Conservation (phyloP, 2,888 invertebrate species). For the Brachynemurus nebulosus region DNA sequence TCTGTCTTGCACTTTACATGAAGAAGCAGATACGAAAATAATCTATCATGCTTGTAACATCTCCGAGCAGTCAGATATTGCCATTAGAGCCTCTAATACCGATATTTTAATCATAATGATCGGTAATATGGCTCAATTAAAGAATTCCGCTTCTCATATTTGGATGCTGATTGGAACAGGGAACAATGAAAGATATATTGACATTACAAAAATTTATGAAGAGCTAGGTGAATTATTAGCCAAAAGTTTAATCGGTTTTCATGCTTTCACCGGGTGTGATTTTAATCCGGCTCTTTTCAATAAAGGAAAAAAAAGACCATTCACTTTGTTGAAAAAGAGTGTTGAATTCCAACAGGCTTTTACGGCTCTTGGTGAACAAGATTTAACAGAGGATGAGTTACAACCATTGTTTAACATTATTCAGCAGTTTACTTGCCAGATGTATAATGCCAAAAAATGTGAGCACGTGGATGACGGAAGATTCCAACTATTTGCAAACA, state of each 20-base stretch:
- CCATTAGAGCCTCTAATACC: background rate
- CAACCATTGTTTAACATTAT: background rate
- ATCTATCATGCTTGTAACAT: conserved; percentile 3
- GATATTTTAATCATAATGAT: background rate
- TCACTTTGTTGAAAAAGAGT: too few species aligned
- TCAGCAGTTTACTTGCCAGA: background rate
- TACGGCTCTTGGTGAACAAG: background rate
- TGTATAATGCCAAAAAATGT: conserved; percentile 1
- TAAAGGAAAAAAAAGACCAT: conserved; percentile 17
- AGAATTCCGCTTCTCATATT: conserved; percentile 6
- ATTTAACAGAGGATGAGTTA: background rate
- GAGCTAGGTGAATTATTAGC: background rate
- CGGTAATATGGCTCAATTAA: conserved; percentile 7
- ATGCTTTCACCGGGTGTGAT: conserved; percentile 19
- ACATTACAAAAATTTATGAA: conserved; percentile 9
- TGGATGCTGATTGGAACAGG: conserved; percentile 7
- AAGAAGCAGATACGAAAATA: conserved; percentile 15
- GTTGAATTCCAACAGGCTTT: conserved; percentile 7
- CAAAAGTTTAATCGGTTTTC: conserved; percentile 14
- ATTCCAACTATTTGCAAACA: background rate
- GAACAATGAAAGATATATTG: conserved; percentile 8
- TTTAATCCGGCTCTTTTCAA: conserved; percentile 17
- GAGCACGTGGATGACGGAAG: background rate
- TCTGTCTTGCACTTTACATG: conserved; percentile 8
- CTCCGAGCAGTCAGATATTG: background rate